phyloP scores from a whole-genome alignment of 2,113 vertebrate genomes.

The Silurus glanis region DNA sequence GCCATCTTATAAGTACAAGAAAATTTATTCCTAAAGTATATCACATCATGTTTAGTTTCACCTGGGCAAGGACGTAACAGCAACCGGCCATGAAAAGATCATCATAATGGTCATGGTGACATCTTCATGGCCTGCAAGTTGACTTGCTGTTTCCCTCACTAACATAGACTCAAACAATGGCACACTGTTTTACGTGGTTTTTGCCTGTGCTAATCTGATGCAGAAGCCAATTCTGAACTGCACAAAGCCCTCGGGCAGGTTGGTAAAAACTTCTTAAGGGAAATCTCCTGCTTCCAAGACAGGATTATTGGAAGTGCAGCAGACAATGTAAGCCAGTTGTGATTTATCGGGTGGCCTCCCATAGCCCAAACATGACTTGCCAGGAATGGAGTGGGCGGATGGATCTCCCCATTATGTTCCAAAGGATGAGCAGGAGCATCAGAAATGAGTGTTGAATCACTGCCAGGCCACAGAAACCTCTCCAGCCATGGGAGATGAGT shows the following conservation, averaged over 20 bases:
- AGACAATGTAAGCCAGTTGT: constrained; percentile 59
- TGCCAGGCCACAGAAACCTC: constrained; percentile 82
- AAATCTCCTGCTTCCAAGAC: constrained; percentile 52
- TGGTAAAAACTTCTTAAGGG: constrained; percentile 38
- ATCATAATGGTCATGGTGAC: constrained; percentile 52
- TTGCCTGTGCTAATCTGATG: constrained; percentile 61
- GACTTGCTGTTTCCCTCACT: constrained; percentile 32
- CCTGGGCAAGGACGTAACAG: constrained; percentile 10
- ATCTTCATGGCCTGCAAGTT: constrained; percentile 46
- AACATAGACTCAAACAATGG: constrained; percentile 61
- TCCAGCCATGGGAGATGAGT: constrained; percentile 74
- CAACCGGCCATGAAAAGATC: constrained; percentile 13
- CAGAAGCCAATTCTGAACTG: constrained; percentile 55
- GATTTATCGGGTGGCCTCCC: constrained; percentile 66
- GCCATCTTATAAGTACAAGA: constrained; percentile 40
- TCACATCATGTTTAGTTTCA: constrained; percentile 34
- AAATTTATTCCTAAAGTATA: constrained; percentile 40
- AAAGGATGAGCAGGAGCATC: constrained; percentile 67
- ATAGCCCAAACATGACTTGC: constrained; percentile 52
- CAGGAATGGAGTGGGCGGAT: constrained; percentile 54
- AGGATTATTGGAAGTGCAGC: constrained; percentile 57
- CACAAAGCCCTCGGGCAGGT: constrained; percentile 48
- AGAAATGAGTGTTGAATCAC: constrained; percentile 70
- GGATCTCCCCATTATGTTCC: constrained; percentile 60
- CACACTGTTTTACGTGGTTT: constrained; percentile 62